phyloP scores from a whole-genome alignment of 2,888 invertebrate genomes.

The Eupeodes latifasciatus region DNA sequence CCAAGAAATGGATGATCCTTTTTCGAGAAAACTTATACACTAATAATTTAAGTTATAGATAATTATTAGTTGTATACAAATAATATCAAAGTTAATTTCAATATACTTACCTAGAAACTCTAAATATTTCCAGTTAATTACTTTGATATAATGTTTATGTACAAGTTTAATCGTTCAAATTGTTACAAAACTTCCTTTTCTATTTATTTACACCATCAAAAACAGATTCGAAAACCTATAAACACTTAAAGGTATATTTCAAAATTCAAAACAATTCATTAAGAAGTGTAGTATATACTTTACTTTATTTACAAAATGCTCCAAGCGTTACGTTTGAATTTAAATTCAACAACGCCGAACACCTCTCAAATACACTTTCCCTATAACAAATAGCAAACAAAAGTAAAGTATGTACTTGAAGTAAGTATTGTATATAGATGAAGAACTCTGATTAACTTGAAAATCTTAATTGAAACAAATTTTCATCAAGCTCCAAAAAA shows the following conservation, averaged over 20 bases:
- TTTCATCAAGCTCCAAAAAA: conserved; percentile 1
- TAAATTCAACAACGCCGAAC: neutral
- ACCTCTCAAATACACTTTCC: conserved; percentile 9
- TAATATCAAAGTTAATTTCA: no score
- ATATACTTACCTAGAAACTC: no score
- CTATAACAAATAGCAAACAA: neutral
- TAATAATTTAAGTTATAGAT: no score
- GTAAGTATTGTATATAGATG: neutral
- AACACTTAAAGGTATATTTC: neutral
- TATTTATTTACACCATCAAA: neutral
- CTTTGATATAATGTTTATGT: neutral
- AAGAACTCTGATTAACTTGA: neutral
- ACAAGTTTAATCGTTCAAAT: neutral
- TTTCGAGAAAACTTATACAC: no score
- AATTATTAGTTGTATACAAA: no score
- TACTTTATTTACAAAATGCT: neutral
- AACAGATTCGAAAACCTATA: conserved; percentile 6
- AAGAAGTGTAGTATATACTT: neutral
- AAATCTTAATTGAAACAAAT: conserved; percentile 22
- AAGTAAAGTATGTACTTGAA: neutral
- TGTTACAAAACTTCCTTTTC: neutral
- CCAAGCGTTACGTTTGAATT: conserved; percentile 1
- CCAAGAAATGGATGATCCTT: no score
- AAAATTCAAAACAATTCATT: neutral
- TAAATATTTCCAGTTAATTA: neutral